Evolutionary conservation across 2,113 vertebrate species (phyloP), one percentile per base, ranked within the genome.

Genomic region (Calonectris borealis): DNA sequence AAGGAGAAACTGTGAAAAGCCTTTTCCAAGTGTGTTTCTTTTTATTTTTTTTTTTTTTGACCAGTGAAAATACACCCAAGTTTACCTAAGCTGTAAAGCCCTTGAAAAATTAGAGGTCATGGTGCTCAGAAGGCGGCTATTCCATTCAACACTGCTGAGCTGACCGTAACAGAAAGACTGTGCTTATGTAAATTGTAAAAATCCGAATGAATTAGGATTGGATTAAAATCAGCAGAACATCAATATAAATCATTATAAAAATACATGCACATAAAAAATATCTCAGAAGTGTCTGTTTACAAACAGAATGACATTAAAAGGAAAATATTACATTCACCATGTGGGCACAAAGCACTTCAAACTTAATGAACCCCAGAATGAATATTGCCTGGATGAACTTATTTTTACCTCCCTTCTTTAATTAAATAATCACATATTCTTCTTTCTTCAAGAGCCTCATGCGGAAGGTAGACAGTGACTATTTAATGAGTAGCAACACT

Each of bases 351-450:
- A 83, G 69, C 83, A 94, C 80, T 92, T 86, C 18, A 89, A 79
- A 84, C 65, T 90, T 94, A 94, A 93, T 48, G 65, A 96, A 91
- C 49, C 72, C 32, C 83, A 91, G 77, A 94, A 96, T 79, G 55
- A 86, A 69, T 78, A 94, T 38, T 94, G 81, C 65, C 29, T 91
- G 31, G n/a, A 93, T 86, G 52, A 71, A 90, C 79, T 94, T 82
- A 71, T 57, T 92, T 95, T 96, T 91, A 95, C 81, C 70, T 96
- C 51, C 22, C 44, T 64, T 76, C 48, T 88, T 92, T 75, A 91
- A 94, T 91, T 91, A 94, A 80, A 86, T 69, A 92, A 88, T 71
- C 44, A 93, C 55, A 76, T 65, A 82, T 36, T 79, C 52, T 73
- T 83, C 38, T 55, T 78, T 61, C 57, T 64, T 76, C 57, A 78